These are phyloP conservation scores for Buathra laborator DNA, from an alignment of 2,888 invertebrate genomes.

Conservation along the genomic window DNA sequence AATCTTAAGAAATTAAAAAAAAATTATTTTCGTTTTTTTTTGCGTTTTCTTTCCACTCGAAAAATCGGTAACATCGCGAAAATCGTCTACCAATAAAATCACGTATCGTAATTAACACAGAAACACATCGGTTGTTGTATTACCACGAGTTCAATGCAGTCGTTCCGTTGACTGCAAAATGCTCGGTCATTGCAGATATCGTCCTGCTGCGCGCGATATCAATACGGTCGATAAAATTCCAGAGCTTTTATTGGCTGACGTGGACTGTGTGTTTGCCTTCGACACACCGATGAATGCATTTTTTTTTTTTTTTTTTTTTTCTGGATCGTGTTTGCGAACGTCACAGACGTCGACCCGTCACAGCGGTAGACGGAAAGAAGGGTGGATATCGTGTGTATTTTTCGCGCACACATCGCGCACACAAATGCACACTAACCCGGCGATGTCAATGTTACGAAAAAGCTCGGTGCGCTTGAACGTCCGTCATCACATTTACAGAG, in stretches of 20 bases:
- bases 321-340: conserved; percentile 1
- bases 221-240: conserved; percentile 10
- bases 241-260: conserved; percentile 6
- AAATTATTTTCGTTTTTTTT: too few relatives aligned
- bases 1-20: too few relatives aligned
- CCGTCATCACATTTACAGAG: conserved; percentile 81
- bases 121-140: background rate
- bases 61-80: too few relatives aligned
- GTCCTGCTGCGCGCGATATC: background rate
- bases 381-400: conserved; percentile 22
- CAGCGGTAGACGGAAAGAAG: conserved; percentile 22
- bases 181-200: background rate
- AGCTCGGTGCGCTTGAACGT: conserved; percentile 70
- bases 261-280: conserved; percentile 4
- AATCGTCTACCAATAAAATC: too few relatives aligned
- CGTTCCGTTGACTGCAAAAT: background rate
- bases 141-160: background rate
- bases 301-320: conserved; percentile 25
- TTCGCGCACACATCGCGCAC: background rate
- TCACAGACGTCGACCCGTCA: background rate
- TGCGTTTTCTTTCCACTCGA: too few relatives aligned
- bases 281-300: background rate
- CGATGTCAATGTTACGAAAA: conserved; percentile 2
- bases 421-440: background rate
- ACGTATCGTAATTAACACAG: background rate